Base-by-base conservation (phyloP, 37 sponge, comb jelly and placozoan species). In the Aphrocallistes beatrix region DNA sequence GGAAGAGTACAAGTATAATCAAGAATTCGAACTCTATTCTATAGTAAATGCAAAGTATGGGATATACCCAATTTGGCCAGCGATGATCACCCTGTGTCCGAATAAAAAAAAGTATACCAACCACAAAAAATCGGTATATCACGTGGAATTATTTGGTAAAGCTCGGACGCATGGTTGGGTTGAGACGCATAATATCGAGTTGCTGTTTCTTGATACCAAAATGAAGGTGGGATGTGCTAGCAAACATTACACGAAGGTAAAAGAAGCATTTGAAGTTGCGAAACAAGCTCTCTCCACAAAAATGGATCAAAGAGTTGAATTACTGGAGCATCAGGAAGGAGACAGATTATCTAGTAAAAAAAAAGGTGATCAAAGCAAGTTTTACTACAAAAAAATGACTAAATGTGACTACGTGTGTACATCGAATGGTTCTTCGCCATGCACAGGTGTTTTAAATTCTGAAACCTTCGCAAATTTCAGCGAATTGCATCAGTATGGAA, bases 401-500 rank as follows among this genome's bases (percentile, higher is more conserved):
- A 21, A 28, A 60, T 25, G 34, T 60, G 75, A 60, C 10, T 60
- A 60, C 75, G 75, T 60, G 3, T 32, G 75, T 60, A 60, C 6
- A 25, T 60, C 75, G 3, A 60, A 60, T 60, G 3, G n/a, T 28
- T 3, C 75, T 60, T 25, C 28, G 28, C 75, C 75, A 6, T 60
- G 75, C 21, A 30, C 6, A 32, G n/a, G 75, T 8, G 3, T 60
- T 25, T 19, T 28, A 6, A 60, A 60, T 28, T 30, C 10, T 3
- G 75, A 60, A 60, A 30, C n/a, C 8, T 60, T 60, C 75, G n/a
- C 75, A 6, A 30, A 60, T 60, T 60, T 60, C 75, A 60, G 75
- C n/a, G 75, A 60, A 28, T 13, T 60, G 34, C 75, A 60, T 13
- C 3, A 32, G n/a, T 60, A 32, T 13, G 75, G 75, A 60, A 60